Evolutionary conservation across 2,888 invertebrate genomes (phyloP).

Genomic region (Amiota mariae): DNA sequence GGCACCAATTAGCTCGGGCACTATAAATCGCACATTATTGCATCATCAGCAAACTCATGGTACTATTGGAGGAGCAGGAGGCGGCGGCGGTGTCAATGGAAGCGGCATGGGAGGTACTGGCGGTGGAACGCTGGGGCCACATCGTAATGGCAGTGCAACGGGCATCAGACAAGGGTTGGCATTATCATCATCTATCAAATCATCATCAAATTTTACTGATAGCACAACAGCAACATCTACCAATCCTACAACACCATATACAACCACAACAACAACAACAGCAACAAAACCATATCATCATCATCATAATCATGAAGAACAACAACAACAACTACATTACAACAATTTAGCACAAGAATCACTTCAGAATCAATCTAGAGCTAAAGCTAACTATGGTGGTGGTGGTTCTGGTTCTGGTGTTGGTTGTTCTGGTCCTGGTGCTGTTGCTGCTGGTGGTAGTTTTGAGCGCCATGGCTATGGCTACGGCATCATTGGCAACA

Average conservation of each 20-base stretch:
- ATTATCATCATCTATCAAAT: slow-evolving; percentile 54
- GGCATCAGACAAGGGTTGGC: slow-evolving; percentile 73
- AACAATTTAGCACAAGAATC: slow-evolving; percentile 63
- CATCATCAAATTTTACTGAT: slow-evolving; percentile 54
- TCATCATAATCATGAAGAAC: slow-evolving; percentile 17
- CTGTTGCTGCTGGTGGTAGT: slow-evolving; percentile 19
- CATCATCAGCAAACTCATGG: slow-evolving; percentile 72
- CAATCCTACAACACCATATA: slow-evolving; percentile 41
- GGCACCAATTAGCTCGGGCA: slow-evolving; percentile 69
- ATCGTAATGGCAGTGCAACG: slow-evolving; percentile 68
- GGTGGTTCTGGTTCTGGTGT: slow-evolving; percentile 57
- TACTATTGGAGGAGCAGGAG: slow-evolving; percentile 48
- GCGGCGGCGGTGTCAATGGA: slow-evolving; percentile 52
- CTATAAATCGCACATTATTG: slow-evolving; percentile 72
- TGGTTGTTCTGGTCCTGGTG: slow-evolving; percentile 2
- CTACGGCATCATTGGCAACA: slow-evolving; percentile 45
- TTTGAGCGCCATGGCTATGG: slow-evolving; percentile 44
- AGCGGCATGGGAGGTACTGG: slow-evolving; percentile 53
- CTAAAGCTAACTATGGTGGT: slow-evolving; percentile 59
- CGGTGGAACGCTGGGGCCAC: slow-evolving; percentile 48
- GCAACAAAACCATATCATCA: slow-evolving; percentile 3
- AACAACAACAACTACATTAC: slow-evolving; percentile 38
- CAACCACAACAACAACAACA: slow-evolving; percentile 36
- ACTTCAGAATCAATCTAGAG: slow-evolving; percentile 48
- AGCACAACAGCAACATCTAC: slow-evolving; percentile 51